Percentiles rank a stretch among this genome's conserved stretches.
phyloP scores from a whole-genome alignment of 2,113 vertebrate species.

The Neolamprologus tretocephalus region DNA sequence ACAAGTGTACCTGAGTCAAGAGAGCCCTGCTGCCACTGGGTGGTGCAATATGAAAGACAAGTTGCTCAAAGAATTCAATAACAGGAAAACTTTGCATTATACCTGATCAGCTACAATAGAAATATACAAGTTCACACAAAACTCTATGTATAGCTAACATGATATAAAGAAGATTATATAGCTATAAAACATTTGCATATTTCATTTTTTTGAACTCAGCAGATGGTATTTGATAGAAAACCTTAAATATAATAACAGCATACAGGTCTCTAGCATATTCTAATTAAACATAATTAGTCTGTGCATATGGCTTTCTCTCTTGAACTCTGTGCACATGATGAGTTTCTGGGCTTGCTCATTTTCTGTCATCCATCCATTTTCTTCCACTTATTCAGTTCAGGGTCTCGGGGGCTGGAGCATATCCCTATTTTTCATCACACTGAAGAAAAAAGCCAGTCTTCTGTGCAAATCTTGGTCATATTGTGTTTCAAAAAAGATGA shows the following conservation, averaged over 20 bases:
- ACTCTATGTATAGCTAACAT: not conserved
- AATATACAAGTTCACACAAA: not conserved
- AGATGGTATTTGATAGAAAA: not conserved
- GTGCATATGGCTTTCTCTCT: not conserved
- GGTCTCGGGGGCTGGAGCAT: fast-evolving
- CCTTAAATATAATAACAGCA: not conserved
- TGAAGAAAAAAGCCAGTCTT: not conserved
- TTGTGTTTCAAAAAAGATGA: not conserved
- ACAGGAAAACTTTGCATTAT: not conserved
- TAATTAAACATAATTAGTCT: not conserved
- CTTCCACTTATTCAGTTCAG: not conserved
- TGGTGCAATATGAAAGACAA: slow-evolving; percentile 4
- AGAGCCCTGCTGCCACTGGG: not conserved
- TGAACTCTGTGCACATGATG: not conserved
- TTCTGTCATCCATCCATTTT: not conserved
- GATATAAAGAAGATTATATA: not conserved
- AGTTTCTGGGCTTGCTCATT: not conserved
- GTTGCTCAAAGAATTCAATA: not conserved
- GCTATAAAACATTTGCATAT: not conserved
- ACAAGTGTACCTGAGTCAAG: not conserved
- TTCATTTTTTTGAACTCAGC: not conserved
- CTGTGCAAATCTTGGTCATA: not conserved
- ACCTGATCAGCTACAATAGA: not conserved
- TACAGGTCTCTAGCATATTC: not conserved
- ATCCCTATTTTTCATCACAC: not conserved